Percentiles rank a stretch among this genome's conserved stretches.
phyloP scores from a whole-genome alignment of 2,888 invertebrate genomes.

The Nemotelus nigrinus region DNA sequence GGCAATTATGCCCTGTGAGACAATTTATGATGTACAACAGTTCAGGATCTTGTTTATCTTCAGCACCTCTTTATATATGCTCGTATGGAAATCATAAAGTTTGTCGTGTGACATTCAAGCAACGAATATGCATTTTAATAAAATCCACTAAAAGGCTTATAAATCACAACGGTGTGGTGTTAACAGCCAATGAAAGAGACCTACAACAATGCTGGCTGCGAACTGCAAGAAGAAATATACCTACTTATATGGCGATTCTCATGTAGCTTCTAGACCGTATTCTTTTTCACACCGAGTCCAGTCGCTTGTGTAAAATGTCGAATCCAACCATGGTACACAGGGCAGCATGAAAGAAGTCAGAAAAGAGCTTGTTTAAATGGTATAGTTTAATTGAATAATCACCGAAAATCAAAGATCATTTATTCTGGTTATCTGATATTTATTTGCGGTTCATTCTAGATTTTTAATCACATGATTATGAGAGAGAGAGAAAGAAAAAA shows the following conservation, averaged over 20 bases:
- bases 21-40: constrained; percentile 61
- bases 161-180: constrained; percentile 58
- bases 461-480: too few species aligned
- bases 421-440: too few species aligned
- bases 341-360: too few species aligned
- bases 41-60: constrained; percentile 54
- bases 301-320: not conserved
- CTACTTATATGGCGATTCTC: not conserved
- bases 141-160: constrained; percentile 65
- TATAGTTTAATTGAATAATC: too few species aligned
- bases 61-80: constrained; percentile 56
- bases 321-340: not conserved
- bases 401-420: too few species aligned
- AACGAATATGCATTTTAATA: constrained; percentile 67
- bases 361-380: too few species aligned
- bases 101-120: constrained; percentile 63
- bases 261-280: not conserved
- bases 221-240: constrained; percentile 5
- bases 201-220: constrained; percentile 27
- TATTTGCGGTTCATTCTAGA: too few species aligned
- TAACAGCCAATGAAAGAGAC: constrained; percentile 23
- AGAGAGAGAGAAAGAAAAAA: too few species aligned
- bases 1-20: constrained; percentile 56
- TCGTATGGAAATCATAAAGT: constrained; percentile 66
- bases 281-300: not conserved